phyloP scores from a whole-genome alignment of 2,113 vertebrate species.

The Thomomys bottae region DNA sequence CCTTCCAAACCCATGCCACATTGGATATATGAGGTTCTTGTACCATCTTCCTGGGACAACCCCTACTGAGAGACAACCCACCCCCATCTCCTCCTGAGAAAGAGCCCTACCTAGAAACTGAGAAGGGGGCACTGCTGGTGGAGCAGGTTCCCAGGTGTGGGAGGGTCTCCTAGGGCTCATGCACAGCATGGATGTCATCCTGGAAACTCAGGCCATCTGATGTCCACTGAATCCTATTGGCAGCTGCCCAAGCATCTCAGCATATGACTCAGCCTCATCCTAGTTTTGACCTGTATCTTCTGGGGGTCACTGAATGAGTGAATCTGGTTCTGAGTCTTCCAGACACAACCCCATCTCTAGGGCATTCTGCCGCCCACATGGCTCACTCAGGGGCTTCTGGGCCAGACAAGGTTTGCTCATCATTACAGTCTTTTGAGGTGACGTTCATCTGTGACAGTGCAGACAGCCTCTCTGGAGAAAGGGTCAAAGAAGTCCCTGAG shows the following conservation, averaged over 20 bases:
- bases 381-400: neutral
- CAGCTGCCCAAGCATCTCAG: neutral
- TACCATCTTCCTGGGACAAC: too few relatives aligned
- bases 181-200: neutral
- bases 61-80: too few relatives aligned
- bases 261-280: neutral
- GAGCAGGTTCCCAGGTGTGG: too few relatives aligned
- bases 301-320: neutral
- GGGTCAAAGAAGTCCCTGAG: neutral
- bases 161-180: neutral
- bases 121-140: too few relatives aligned
- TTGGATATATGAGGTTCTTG: neutral
- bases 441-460: neutral
- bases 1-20: neutral
- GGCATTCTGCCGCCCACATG: neutral
- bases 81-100: neutral
- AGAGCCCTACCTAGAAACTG: too few relatives aligned
- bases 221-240: too few relatives aligned
- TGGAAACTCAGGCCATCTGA: neutral
- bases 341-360: accelerated
- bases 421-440: too few relatives aligned
- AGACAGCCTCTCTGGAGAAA: neutral
- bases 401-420: accelerated
- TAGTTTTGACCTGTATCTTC: neutral
- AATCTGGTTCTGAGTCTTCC: accelerated